These are phyloP conservation scores for Diacarnus erythraeanus DNA, from an alignment of 37 sponge, comb jelly and placozoan genomes.

Conservation along the genomic window DNA sequence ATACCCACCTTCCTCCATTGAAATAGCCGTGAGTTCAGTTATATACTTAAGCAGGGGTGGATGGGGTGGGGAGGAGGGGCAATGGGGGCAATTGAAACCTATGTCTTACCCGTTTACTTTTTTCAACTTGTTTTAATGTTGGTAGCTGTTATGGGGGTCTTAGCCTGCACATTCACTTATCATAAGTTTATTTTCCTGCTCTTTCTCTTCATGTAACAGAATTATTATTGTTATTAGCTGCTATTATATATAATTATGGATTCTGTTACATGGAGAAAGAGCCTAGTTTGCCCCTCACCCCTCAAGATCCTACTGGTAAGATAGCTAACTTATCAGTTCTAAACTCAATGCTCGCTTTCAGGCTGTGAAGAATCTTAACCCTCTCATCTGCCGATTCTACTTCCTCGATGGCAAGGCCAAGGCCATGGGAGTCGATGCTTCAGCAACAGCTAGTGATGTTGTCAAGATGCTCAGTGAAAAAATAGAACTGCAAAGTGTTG, in stretches of 20 bases:
- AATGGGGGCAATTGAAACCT: no score
- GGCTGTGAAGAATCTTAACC: slow-evolving; percentile 79
- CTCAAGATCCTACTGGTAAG: no score
- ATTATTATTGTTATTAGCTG: no score
- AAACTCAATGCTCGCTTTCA: no score
- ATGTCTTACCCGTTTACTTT: no score
- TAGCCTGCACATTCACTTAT: not conserved
- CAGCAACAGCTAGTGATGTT: slow-evolving; percentile 83
- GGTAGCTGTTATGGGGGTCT: not conserved
- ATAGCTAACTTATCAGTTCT: no score
- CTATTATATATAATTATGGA: no score
- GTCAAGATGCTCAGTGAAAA: slow-evolving; percentile 78
- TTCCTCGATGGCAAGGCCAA: slow-evolving; percentile 97
- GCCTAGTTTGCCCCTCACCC: no score
- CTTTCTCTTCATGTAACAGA: no score
- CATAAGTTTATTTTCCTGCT: not conserved
- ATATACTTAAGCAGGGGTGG: not conserved
- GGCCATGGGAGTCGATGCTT: slow-evolving; percentile 89
- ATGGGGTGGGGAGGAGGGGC: not conserved
- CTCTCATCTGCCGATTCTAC: slow-evolving; percentile 93
- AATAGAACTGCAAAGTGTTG: slow-evolving; percentile 87
- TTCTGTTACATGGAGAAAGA: no score
- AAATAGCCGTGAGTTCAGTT: slow-evolving; percentile 81
- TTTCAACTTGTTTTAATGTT: no score
- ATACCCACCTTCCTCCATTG: slow-evolving; percentile 88